Evolutionary conservation across 2,113 vertebrate species (phyloP).

Genomic region (Rissa tridactyla): DNA sequence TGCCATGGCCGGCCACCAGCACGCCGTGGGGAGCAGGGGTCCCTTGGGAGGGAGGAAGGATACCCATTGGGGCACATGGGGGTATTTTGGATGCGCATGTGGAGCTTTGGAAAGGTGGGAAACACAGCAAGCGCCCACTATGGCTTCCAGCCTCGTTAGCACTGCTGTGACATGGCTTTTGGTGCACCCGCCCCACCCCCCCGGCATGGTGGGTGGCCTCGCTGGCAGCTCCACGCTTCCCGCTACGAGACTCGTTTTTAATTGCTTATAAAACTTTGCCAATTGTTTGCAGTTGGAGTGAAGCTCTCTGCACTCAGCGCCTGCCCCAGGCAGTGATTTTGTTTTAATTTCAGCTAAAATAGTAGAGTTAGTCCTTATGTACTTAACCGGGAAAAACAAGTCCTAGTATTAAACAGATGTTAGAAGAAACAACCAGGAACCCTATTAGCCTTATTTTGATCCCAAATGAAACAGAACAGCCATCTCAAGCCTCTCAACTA

Average conservation of each 20-base stretch:
- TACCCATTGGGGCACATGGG: accelerated
- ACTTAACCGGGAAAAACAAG: not conserved
- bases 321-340: not conserved
- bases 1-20: not conserved
- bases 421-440: not conserved
- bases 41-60: not conserved
- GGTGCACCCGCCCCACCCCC: not conserved
- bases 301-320: not conserved
- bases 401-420: not conserved
- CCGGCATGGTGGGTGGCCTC: not conserved
- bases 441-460: not conserved
- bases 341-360: conserved; percentile 1
- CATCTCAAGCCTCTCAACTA: not conserved
- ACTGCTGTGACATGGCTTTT: accelerated
- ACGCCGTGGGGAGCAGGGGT: accelerated
- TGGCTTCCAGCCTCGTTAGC: accelerated
- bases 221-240: not conserved
- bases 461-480: not conserved
- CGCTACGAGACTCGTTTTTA: not conserved
- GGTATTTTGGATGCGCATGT: accelerated
- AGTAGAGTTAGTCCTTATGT: not conserved
- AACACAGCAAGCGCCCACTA: accelerated
- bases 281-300: not conserved
- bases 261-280: not conserved
- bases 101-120: not conserved